Conservation (phyloP, 2,113 vertebrate genomes). For the Ploceus nigricollis region DNA sequence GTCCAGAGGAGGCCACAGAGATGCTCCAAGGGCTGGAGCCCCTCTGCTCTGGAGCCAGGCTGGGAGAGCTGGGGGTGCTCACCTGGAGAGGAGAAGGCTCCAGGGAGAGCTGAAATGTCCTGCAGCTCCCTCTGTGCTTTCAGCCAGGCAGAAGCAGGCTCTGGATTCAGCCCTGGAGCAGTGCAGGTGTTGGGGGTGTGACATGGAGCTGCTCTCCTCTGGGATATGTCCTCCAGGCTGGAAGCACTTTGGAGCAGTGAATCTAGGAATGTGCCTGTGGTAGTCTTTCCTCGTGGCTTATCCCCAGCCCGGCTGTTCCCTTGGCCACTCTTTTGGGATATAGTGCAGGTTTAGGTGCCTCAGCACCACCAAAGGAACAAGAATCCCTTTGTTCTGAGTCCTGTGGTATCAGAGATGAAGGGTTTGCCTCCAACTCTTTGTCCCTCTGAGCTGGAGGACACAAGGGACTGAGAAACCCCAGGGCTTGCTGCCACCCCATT, state of each 20-base stretch:
- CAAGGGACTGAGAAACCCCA: not conserved
- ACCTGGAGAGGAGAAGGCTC: not conserved
- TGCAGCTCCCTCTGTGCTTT: not conserved
- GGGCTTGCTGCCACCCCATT: not conserved
- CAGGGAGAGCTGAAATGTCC: not conserved
- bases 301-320: not conserved
- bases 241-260: not conserved
- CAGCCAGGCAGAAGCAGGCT: not conserved
- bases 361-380: not conserved
- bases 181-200: not conserved
- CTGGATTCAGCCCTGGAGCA: not conserved
- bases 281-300: not conserved
- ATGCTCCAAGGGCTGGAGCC: not conserved
- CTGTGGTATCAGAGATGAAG: not conserved
- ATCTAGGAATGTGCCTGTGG: not conserved
- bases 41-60: not conserved
- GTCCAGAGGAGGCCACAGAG: not conserved
- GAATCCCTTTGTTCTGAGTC: not conserved
- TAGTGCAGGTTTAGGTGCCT: not conserved
- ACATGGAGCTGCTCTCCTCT: not conserved
- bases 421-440: not conserved
- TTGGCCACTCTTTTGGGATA: not conserved
- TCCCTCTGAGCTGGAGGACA: not conserved
- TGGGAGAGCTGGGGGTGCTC: not conserved
- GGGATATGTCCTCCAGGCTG: not conserved